Evolutionary conservation across 1,140 invertebrate species (phyloP), one percentile per base, ranked within the genome.

Genomic region (Achroia grisella): DNA sequence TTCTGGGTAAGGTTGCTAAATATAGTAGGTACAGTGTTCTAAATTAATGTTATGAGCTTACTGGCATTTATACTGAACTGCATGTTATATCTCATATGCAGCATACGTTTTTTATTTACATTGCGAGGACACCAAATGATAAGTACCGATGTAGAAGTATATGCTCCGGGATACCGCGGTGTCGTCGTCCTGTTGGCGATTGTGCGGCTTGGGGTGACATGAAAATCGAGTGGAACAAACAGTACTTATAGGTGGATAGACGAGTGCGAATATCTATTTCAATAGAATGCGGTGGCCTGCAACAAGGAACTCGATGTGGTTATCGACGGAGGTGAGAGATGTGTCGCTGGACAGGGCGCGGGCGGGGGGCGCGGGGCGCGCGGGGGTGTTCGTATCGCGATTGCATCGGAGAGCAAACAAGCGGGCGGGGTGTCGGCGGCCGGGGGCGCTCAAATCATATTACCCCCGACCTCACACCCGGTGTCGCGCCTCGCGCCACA

Each of bases 361-460:
- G 27, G 36, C 32, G 31, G 47, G 17, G 43, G 34, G 68, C 50
- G 69, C 47, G 58, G 61, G 48, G 40, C 39, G 44, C 39, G 50
- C 46, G 52, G 62, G 35, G 35, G 12, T 10, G 35, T 47, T 63
- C 61, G 76, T 78, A 77, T 83, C 79, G 79, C 79, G 79, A 80
- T 83, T 83, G 79, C 79, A 83, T 80, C 79, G 74, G 70, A 80
- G 79, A 80, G 76, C 76, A 83, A 80, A 83, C 76, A 83, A 77
- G 76, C 72, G 72, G 74, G 69, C 66, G 75, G 72, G 67, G 69
- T 70, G 66, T 70, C 67, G 73, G 17, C 60, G 47, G 50, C 56
- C 62, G 68, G 62, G 56, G 59, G 52, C 61, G 75, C 67, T 78
- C 74, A 80, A 80, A 80, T 80, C 76, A 83, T 83, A 79, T 80